A percentile compares a stretch with the other conserved stretches of the same genome.
phyloP scores from a whole-genome alignment of 2,113 vertebrate genomes.

The Psittacula cyanocephala region DNA sequence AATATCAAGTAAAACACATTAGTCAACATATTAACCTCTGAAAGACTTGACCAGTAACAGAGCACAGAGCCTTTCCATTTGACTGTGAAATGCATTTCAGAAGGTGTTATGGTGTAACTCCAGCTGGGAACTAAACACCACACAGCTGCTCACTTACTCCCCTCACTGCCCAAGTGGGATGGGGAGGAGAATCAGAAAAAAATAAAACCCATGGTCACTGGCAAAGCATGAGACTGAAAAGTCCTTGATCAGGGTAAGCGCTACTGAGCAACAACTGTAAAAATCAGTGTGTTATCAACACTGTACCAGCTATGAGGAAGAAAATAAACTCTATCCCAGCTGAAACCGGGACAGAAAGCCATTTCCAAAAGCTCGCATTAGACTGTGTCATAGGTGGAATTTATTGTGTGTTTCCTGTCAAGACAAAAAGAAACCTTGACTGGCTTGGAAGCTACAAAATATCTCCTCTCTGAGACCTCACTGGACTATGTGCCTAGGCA shows the following conservation, averaged over 20 bases:
- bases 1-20: not conserved
- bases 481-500: accelerated
- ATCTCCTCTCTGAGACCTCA: not conserved
- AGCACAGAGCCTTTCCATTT: not conserved
- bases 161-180: not conserved
- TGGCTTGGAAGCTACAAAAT: not conserved
- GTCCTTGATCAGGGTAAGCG: not conserved
- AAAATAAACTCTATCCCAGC: not conserved
- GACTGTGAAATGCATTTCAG: not conserved
- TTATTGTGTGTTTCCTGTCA: not conserved
- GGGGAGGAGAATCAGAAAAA: not conserved
- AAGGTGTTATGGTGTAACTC: not conserved
- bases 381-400: not conserved
- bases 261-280: not conserved
- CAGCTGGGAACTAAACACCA: not conserved
- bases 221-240: not conserved
- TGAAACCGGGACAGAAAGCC: not conserved
- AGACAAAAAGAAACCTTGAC: not conserved
- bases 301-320: not conserved
- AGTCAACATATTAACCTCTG: not conserved
- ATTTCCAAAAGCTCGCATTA: not conserved
- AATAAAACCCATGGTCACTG: not conserved
- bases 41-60: not conserved
- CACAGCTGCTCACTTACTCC: not conserved
- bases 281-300: not conserved